Evolutionary conservation across 1,140 invertebrate genomes (phyloP).

Genomic region (Penaeus japonicus): DNA sequence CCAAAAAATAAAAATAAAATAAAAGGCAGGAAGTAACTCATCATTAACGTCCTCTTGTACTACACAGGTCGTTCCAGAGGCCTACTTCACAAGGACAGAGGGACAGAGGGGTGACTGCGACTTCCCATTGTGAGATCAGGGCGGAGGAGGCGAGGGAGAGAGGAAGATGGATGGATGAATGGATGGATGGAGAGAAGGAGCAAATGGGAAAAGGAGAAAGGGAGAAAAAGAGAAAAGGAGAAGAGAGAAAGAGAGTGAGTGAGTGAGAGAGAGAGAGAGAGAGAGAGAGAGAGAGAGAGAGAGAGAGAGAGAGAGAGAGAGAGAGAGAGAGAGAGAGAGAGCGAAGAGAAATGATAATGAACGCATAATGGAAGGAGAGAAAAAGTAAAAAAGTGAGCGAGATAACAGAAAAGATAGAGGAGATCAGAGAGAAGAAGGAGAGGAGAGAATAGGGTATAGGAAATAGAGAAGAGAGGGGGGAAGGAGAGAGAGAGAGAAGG

Average conservation of each 20-base stretch:
- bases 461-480: too few species aligned
- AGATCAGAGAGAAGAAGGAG: not conserved
- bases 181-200: not conserved
- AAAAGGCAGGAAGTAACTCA: too few species aligned
- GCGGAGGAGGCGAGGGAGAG: too few species aligned
- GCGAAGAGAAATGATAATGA: not conserved
- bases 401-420: not conserved
- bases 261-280: not conserved
- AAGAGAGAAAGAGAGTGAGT: not conserved
- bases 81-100: too few species aligned
- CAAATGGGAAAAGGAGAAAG: not conserved
- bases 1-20: too few species aligned
- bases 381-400: not conserved
- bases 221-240: not conserved
- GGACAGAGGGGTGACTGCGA: too few species aligned
- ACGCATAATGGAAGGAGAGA: not conserved
- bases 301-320: constrained; percentile 1
- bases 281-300: not conserved
- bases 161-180: too few species aligned
- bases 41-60: too few species aligned
- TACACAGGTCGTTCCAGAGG: too few species aligned
- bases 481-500: not conserved
- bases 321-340: not conserved
- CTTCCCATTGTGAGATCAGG: too few species aligned
- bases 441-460: not conserved